Percentiles rank a stretch among this genome's conserved stretches.
Conservation (phyloP, 1,140 invertebrate genomes). For the Zaprionus nigranus region DNA sequence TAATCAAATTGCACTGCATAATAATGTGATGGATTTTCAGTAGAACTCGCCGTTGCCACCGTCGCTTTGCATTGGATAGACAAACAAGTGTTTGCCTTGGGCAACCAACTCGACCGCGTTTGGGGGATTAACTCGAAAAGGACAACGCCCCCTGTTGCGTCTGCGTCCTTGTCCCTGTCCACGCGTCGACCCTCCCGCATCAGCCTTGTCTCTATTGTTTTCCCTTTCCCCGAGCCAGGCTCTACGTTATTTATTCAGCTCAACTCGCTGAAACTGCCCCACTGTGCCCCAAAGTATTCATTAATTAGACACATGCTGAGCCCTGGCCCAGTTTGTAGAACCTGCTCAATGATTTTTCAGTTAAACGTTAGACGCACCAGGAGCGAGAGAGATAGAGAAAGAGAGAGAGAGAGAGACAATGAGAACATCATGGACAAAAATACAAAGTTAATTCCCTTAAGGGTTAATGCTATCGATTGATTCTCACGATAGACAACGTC, state of each 20-base stretch:
- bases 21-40: slow-evolving; percentile 27
- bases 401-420: background rate
- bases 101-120: background rate
- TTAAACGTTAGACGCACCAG: background rate
- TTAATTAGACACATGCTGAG: slow-evolving; percentile 9
- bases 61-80: slow-evolving; percentile 10
- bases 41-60: background rate
- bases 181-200: background rate
- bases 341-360: background rate
- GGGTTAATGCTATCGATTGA: background rate
- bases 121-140: slow-evolving; percentile 14
- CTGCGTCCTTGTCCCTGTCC: background rate
- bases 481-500: background rate
- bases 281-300: slow-evolving; percentile 3
- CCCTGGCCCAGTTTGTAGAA: background rate
- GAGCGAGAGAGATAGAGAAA: background rate
- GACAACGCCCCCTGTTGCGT: background rate
- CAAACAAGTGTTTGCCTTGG: slow-evolving; percentile 18
- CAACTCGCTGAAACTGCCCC: background rate
- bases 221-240: background rate
- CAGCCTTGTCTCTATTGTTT: background rate
- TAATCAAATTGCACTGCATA: slow-evolving; percentile 53
- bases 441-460: background rate
- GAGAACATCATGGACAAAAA: background rate
- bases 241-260: background rate